Base-by-base conservation (phyloP, 2,797 vertebrate genomes). In the Sebastiscus tertius region DNA sequence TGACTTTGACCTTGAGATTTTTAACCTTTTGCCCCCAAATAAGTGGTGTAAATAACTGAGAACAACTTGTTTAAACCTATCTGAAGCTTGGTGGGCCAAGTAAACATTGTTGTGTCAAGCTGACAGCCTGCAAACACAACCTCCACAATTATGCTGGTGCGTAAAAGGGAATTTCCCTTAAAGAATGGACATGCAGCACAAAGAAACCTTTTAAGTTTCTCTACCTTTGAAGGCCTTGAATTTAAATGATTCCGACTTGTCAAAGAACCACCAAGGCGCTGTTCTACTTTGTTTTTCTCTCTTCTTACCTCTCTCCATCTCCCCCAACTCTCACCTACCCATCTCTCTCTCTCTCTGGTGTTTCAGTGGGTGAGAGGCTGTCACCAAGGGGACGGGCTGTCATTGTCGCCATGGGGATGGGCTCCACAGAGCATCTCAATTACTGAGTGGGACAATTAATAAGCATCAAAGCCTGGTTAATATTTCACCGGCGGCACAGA, bases 391-490 rank as follows among this genome's bases (percentile, higher is more conserved):
- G 90, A 93, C 83, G 49, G 84, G 80, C 90, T 92, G 93, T 91
- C 87, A 85, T 65, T 36, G 89, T 95, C 92, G 56, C 94, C 92
- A 94, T 94, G 89, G 94, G 86, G 90, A 95, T 87, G 80, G 83
- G 92, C 89, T 91, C 90, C 72, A 36, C 83, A 61, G 81, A 92
- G 90, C 92, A 90, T 93, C 93, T 94, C 91, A 93, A 92, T 94
- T 91, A 94, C 93, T 83, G 90, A 86, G 87, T 70, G 86, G 90
- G 89, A 85, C 91, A 94, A 95, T 95, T 94, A 94, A 94, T 94
- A 94, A 93, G 92, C 93, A 95, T 95, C 93, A 94, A 93, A 92
- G 90, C 83, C 90, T 93, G 86, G 93, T 94, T 94, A 95, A 95
- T 95, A 93, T 94, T 94, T 93, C 90, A 94, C 91, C 71, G 49